Percentiles rank a stretch among this genome's conserved stretches.
Conservation (phyloP, 2,888 invertebrate species). For the Sphaeridia pumilis region DNA sequence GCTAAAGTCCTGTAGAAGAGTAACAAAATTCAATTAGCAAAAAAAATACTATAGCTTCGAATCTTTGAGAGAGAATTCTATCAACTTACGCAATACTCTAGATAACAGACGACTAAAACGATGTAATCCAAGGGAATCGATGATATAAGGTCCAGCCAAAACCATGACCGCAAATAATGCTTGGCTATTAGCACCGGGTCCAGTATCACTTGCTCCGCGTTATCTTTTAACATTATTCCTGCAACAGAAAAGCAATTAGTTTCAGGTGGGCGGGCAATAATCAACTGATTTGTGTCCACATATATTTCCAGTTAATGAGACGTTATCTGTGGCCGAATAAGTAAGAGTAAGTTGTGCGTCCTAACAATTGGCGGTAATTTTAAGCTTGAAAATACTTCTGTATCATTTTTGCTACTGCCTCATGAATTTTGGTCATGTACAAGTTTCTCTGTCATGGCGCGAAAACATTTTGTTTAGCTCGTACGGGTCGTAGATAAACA, state of each 20-base stretch:
- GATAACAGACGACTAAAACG: conserved; percentile 83
- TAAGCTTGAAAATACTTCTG: no score
- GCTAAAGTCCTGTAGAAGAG: conserved; percentile 68
- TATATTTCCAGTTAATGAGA: background rate
- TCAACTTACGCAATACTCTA: conserved; percentile 36
- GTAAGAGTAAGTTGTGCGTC: no score
- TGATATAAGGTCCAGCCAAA: conserved; percentile 98
- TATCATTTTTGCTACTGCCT: no score
- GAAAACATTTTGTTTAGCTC: no score
- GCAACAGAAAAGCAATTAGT: conserved; percentile 38
- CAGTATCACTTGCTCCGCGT: conserved; percentile 96
- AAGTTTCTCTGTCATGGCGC: no score
- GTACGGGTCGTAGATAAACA: no score
- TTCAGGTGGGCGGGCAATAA: background rate
- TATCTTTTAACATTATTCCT: conserved; percentile 99
- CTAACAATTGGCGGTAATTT: no score
- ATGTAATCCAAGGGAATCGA: conserved; percentile 99
- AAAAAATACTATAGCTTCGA: no score
- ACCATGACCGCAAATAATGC: conserved; percentile 98
- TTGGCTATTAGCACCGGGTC: conserved; percentile 97
- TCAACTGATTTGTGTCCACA: background rate
- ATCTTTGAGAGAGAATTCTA: no score
- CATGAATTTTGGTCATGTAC: no score
- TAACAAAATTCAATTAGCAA: background rate
- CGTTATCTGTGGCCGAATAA: no score